These are phyloP conservation scores for Sinodicranocentrus sp. DNA, from an alignment of 2,888 invertebrate genomes.

Conservation along the genomic window DNA sequence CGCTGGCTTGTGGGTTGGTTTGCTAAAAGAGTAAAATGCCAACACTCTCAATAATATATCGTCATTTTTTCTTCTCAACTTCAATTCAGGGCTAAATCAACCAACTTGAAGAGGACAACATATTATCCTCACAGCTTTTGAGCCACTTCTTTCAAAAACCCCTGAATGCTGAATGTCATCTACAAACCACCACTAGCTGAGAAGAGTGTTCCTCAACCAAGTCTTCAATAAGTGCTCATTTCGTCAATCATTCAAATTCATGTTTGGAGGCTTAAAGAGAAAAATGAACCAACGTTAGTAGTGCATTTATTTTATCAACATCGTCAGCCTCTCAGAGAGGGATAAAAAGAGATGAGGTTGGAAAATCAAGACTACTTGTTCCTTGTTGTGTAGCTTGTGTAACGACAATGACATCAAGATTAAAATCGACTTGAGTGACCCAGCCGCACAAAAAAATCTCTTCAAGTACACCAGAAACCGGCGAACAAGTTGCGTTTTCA, in stretches of 20 bases:
- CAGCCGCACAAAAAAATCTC: not conserved
- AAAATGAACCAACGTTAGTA: conserved; percentile 44
- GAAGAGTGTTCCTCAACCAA: not conserved
- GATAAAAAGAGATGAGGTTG: not conserved
- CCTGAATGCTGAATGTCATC: no score
- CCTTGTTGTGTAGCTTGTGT: conserved; percentile 24
- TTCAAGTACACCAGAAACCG: not conserved
- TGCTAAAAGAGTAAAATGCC: no score
- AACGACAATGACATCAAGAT: conserved; percentile 55
- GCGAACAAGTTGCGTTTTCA: not conserved
- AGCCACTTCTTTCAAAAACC: no score
- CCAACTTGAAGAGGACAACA: no score
- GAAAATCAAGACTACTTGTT: conserved; percentile 22
- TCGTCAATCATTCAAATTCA: conserved; percentile 13
- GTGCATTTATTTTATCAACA: conserved; percentile 35
- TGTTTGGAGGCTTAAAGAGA: conserved; percentile 7
- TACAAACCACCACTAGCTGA: no score
- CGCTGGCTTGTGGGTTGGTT: no score
- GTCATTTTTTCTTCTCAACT: no score
- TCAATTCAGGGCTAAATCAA: no score
- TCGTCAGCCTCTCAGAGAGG: not conserved
- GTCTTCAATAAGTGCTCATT: conserved; percentile 17
- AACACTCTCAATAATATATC: no score
- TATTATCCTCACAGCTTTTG: no score
- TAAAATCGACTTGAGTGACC: conserved; percentile 35